A percentile compares a stretch with the other conserved stretches of the same genome.
Evolutionary conservation across 2,797 vertebrate genomes (phyloP).

Genomic region (Bradypodion ventrale): DNA sequence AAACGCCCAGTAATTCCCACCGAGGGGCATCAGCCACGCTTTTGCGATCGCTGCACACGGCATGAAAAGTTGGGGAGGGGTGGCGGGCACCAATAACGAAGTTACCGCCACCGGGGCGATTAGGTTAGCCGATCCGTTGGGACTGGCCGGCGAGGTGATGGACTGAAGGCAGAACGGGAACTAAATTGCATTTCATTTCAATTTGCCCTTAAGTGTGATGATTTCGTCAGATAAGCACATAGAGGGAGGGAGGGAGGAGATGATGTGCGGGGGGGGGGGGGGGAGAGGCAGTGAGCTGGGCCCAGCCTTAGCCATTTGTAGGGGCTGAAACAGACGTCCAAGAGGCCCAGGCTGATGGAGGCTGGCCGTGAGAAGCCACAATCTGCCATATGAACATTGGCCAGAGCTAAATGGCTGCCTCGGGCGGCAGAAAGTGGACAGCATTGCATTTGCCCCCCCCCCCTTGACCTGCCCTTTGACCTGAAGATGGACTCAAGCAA

Average conservation of each 20-base stretch:
- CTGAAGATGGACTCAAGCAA: no score
- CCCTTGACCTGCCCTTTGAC: no score
- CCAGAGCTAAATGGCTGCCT: no score
- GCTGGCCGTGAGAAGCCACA: no score
- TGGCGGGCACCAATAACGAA: conserved; percentile 75
- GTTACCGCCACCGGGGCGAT: conserved; percentile 86
- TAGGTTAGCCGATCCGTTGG: conserved; percentile 76
- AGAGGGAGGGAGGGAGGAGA: background rate
- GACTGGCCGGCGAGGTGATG: conserved; percentile 70
- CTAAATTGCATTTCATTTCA: conserved; percentile 79
- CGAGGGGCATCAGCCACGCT: conserved; percentile 63
- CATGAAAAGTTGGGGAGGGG: conserved; percentile 57
- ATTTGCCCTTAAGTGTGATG: conserved; percentile 75
- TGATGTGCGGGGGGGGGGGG: no score
- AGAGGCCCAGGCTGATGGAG: no score
- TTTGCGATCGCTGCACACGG: conserved; percentile 61
- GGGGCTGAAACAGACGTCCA: no score
- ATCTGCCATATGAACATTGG: no score
- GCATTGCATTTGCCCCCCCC: no score
- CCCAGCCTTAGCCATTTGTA: background rate
- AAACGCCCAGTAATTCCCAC: conserved; percentile 69
- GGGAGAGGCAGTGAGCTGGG: background rate
- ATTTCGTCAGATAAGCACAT: conserved; percentile 67
- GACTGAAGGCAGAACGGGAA: conserved; percentile 71
- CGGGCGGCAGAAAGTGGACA: no score